Base-by-base conservation (phyloP, 2,797 vertebrate genomes). In the Morus bassanus region DNA sequence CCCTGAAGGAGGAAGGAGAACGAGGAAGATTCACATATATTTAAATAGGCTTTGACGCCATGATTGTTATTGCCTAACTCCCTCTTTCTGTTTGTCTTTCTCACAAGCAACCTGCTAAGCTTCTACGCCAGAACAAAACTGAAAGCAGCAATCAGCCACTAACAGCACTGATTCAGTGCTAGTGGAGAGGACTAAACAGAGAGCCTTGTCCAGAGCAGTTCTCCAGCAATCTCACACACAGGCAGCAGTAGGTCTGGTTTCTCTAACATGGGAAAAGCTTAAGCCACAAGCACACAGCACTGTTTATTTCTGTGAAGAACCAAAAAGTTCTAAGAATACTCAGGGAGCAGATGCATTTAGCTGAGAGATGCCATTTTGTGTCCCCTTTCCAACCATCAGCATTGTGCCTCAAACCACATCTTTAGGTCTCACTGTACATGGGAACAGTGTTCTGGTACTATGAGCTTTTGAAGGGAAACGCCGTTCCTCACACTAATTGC, bases 401-500 rank as follows among this genome's bases (percentile, higher is more conserved):
- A 37, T 13, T 28, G 39, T 59, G 80, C 86, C 78, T 78, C 45
- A 64, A 93, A 93, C 85, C 93, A 73, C 90, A 64, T 16, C 57
- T 88, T 41, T 30, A 4, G 11, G 51, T 21, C 65, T 67, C 54
- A 23, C 11, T 63, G 59, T 24, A 30, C 37, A 11, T 89, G 86
- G 81, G 67, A 95, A 54, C 86, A 68, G 57, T 6, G 16, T 43
- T 31, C 68, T 89, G 87, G 68, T 12, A 19, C 7, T 3, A 8
- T 1, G 13, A 60, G 61, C 51, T 61, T 91, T 60, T 15, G 48
- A 91, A 92, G 54, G 30, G 41, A 48, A 56, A 37, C 63, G 80
- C 69, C 63, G 27, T 19, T 46, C 77, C 73, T 46, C 68, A 85
- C 83, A 15, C 50, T 89, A 96, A 97, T 96, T 95, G 82, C 83